Percentiles rank a stretch among this genome's conserved stretches.
phyloP scores from a whole-genome alignment of 2,113 vertebrate species.

The Tupaia tana region DNA sequence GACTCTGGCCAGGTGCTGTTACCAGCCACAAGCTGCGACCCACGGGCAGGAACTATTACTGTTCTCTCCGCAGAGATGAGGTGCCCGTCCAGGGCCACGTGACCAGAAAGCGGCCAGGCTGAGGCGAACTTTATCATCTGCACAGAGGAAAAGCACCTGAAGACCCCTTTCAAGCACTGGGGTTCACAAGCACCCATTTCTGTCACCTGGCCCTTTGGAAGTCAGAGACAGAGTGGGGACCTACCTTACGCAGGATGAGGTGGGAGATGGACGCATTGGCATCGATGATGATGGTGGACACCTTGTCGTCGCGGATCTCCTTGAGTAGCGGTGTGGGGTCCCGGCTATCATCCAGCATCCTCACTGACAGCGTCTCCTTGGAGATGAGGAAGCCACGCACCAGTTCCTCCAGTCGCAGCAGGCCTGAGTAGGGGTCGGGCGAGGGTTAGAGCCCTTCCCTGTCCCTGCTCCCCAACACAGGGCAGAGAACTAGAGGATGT shows the following conservation, averaged over 20 bases:
- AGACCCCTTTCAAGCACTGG: background rate
- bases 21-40: background rate
- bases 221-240: fast-evolving
- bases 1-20: conserved; percentile 79
- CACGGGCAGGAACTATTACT: background rate
- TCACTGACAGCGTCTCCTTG: conserved; percentile 92
- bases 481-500: background rate
- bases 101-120: conserved; percentile 78
- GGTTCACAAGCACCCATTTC: background rate
- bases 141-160: fast-evolving
- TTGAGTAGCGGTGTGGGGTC: conserved; percentile 93
- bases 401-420: conserved; percentile 93
- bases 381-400: conserved; percentile 94
- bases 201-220: background rate
- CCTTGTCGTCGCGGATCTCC: conserved; percentile 95
- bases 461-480: background rate
- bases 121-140: background rate
- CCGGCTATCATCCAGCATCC: conserved; percentile 92
- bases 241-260: conserved; percentile 93
- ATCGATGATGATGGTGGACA: conserved; percentile 94
- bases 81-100: conserved; percentile 85
- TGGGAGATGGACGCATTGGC: conserved; percentile 93
- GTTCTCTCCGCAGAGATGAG: background rate
- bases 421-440: conserved; percentile 83
- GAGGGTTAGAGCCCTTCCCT: background rate